Evolutionary conservation across 2,113 vertebrate genomes (phyloP).

Genomic region (Noctilio leporinus): DNA sequence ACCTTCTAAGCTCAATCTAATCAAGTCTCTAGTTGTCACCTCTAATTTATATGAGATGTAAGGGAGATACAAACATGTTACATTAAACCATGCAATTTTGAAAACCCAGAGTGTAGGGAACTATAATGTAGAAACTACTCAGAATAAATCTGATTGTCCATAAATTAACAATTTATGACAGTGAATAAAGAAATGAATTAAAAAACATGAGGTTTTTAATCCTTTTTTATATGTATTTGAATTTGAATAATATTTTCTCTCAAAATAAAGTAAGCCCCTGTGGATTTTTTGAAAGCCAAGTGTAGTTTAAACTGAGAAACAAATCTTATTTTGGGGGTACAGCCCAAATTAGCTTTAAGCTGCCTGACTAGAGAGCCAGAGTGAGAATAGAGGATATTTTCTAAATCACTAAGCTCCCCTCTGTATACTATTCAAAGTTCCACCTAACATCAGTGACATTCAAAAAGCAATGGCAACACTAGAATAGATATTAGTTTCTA

Average conservation of each 20-base stretch:
- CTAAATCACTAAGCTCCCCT: background rate
- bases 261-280: background rate
- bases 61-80: background rate
- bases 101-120: background rate
- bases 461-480: background rate
- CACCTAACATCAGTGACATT: background rate
- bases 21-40: background rate
- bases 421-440: background rate
- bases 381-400: background rate
- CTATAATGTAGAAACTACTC: background rate
- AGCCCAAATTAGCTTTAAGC: background rate
- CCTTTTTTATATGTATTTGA: background rate
- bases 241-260: background rate
- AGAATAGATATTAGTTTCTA: background rate
- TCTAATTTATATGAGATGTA: background rate
- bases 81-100: background rate
- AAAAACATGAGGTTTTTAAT: background rate
- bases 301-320: background rate
- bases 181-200: background rate
- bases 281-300: background rate
- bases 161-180: background rate
- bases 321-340: background rate
- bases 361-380: background rate
- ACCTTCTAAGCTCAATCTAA: background rate
- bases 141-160: background rate